Conservation (phyloP, 1,140 invertebrate genomes). For the Halyomorpha halys region DNA sequence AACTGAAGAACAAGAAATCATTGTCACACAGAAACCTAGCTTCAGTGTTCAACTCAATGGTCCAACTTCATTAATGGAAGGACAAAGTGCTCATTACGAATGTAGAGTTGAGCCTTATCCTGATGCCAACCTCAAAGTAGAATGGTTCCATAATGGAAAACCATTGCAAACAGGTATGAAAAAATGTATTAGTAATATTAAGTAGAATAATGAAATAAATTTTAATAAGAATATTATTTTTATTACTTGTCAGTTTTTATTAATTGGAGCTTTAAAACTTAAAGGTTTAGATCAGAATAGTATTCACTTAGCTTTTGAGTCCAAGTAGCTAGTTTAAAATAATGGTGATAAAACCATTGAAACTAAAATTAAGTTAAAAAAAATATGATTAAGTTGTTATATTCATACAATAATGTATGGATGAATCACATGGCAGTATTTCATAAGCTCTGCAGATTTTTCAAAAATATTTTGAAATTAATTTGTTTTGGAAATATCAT, state of each 20-base stretch:
- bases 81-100: conserved; percentile 89
- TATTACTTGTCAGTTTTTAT: conserved; percentile 10
- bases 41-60: conserved; percentile 81
- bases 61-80: conserved; percentile 66
- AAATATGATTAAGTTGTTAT: too few relatives aligned
- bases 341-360: too few relatives aligned
- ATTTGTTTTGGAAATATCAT: too few relatives aligned
- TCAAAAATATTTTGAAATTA: background rate
- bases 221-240: background rate
- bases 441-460: too few relatives aligned
- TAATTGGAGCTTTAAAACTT: background rate
- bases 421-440: too few relatives aligned
- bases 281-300: too few relatives aligned
- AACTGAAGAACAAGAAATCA: conserved; percentile 67
- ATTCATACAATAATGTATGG: too few relatives aligned
- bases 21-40: conserved; percentile 67
- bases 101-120: conserved; percentile 91
- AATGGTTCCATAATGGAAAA: conserved; percentile 90
- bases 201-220: background rate
- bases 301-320: too few relatives aligned
- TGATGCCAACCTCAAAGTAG: conserved; percentile 82
- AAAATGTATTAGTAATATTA: too few relatives aligned
- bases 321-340: too few relatives aligned
- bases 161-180: conserved; percentile 63
- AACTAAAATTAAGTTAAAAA: too few relatives aligned